Conservation (phyloP, 2,888 invertebrate genomes). For the Gymnocheta viridis region DNA sequence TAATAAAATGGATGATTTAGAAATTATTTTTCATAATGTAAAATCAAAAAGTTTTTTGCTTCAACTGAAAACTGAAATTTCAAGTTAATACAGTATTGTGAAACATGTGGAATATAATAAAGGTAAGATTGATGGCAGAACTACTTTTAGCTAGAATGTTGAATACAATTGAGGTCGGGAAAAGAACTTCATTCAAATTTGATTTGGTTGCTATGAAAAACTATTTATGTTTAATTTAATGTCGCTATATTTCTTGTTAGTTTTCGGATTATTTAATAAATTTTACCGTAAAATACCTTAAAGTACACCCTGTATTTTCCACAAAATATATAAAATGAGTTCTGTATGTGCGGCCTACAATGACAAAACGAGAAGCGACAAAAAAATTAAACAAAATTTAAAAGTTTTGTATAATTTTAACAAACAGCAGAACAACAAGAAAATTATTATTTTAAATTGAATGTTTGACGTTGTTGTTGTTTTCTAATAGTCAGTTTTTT, state of each 20-base stretch:
- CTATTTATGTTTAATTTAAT: background rate
- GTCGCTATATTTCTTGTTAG: background rate
- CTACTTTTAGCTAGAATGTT: no score
- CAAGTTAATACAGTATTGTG: no score
- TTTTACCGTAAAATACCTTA: no score
- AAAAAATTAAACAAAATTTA: constrained; percentile 1
- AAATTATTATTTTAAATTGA: constrained; percentile 40
- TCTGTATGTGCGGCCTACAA: constrained; percentile 18
- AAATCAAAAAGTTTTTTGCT: no score
- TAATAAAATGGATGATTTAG: no score
- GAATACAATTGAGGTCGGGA: no score
- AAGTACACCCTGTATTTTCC: constrained; percentile 20
- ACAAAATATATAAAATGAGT: background rate
- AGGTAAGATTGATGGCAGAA: no score
- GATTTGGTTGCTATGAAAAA: background rate
- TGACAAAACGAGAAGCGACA: constrained; percentile 42
- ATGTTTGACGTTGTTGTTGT: constrained; percentile 18
- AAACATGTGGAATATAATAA: no score
- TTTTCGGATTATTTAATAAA: background rate
- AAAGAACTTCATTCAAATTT: background rate
- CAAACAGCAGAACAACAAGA: constrained; percentile 9
- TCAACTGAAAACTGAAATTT: no score
- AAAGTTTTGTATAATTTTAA: constrained; percentile 41
- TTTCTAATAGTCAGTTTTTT: constrained; percentile 25
- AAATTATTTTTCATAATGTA: no score